Percentiles rank a stretch among this genome's conserved stretches.
phyloP scores from a whole-genome alignment of 2,888 invertebrate genomes.

The Cheilosia impressa region DNA sequence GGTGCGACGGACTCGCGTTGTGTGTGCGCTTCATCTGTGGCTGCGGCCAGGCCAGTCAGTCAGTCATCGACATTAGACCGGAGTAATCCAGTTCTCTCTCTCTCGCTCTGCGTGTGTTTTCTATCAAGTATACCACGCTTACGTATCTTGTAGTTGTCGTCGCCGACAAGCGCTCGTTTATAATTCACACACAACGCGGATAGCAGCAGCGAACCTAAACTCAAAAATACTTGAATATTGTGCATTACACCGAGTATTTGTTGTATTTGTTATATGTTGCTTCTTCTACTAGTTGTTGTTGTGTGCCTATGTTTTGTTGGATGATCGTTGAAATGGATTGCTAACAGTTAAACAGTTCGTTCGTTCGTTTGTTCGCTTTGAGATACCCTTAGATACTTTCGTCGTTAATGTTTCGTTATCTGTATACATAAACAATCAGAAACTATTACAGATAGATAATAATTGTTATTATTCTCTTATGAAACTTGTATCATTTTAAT shows the following conservation, averaged over 20 bases:
- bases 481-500: constrained; percentile 52
- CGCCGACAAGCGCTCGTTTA: constrained; percentile 59
- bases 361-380: constrained; percentile 35
- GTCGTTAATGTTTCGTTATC: constrained; percentile 53
- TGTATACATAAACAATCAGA: constrained; percentile 37
- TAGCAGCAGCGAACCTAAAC: constrained; percentile 48
- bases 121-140: constrained; percentile 60
- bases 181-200: constrained; percentile 61
- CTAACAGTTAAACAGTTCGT: constrained; percentile 65
- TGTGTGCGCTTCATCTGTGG: constrained; percentile 76
- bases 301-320: constrained; percentile 41
- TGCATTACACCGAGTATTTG: constrained; percentile 47
- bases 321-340: constrained; percentile 54
- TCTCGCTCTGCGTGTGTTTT: constrained; percentile 44
- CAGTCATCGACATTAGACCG: constrained; percentile 80
- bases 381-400: constrained; percentile 37
- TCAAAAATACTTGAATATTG: constrained; percentile 57
- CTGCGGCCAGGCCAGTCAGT: constrained; percentile 77
- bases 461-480: constrained; percentile 45
- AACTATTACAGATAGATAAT: constrained; percentile 47
- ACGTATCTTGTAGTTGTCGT: constrained; percentile 62
- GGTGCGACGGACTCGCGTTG: constrained; percentile 56
- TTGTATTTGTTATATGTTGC: constrained; percentile 47
- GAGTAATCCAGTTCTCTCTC: constrained; percentile 77
- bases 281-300: constrained; percentile 36